Conservation (phyloP, 2,113 vertebrate genomes). For the Shinisaurus crocodilurus region DNA sequence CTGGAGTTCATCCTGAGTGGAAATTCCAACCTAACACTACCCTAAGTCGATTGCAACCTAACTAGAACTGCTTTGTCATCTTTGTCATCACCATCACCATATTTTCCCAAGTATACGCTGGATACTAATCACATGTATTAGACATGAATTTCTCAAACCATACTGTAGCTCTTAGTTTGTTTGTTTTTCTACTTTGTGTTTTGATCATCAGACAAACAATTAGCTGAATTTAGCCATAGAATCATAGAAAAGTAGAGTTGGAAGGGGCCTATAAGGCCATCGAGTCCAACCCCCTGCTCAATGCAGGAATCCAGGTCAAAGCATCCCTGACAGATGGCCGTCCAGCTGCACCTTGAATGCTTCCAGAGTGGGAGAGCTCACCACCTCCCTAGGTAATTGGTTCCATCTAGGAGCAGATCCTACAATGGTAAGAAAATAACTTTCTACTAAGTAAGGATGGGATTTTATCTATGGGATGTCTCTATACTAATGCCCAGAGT, state of each 20-base stretch:
- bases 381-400: too few species aligned
- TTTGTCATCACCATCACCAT: not conserved
- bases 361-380: too few species aligned
- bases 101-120: not conserved
- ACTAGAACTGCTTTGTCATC: not conserved
- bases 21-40: not conserved
- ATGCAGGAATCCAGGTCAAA: too few species aligned
- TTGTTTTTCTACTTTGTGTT: not conserved
- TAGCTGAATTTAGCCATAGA: too few species aligned
- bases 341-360: too few species aligned
- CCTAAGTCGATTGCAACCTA: not conserved
- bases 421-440: not conserved
- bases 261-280: too few species aligned
- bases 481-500: too few species aligned
- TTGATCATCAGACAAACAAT: not conserved
- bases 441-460: not conserved
- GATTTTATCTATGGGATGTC: not conserved
- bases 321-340: too few species aligned
- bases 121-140: not conserved
- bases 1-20: not conserved
- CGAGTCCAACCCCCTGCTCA: too few species aligned
- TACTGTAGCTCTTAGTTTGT: fast-evolving
- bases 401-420: not conserved
- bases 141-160: not conserved
- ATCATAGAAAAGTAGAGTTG: too few species aligned